Base-by-base conservation (phyloP, 2,797 vertebrate species). In the Loriculus beryllinus region DNA sequence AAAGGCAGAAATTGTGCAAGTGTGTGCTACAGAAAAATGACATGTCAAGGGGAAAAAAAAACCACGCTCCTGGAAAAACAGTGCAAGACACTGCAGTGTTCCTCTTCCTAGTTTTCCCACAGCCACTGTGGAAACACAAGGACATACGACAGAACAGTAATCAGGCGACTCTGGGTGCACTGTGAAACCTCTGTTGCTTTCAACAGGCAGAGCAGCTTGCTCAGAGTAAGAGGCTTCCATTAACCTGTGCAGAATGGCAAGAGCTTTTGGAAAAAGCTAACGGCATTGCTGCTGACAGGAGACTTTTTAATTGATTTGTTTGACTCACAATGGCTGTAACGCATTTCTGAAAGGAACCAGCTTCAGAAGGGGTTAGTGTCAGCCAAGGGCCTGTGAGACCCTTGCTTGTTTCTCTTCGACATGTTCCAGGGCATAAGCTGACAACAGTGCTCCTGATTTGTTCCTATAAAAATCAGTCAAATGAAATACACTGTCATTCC, bases 371-470 rank as follows among this genome's bases (percentile, higher is more conserved):
- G 48, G 39, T 40, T 89, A 64, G 76, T 77, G 82, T 94, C 80
- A 93, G 82, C 84, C 88, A 93, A 64, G 80, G 68, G 90, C 86
- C 88, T 87, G 35, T 45, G 76, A 26, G 88, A 91, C 59, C 84
- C 78, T 88, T 88, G 65, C 84, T 91, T 92, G 54, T 92, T 91
- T 88, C 77, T 82, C 39, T 91, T 82, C 56, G 60, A 78, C 82
- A 51, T 56, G 14, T 94, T 94, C 82, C 74, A 88, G 92, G 51
- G 42, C 67, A 26, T 49, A 39, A 86, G 39, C 54, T 92, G 82
- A 82, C 71, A 76, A 17, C 68, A 84, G 42, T 25, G 40, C 35
- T 80, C 33, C 72, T 83, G 42, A 84, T 90, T 92, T 82, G 91
- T 91, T 94, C 69, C 71, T 83, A 47, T 56, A 78, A 90, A 93